Conservation (phyloP, 2,888 invertebrate species). For the Phlogophora meticulosa region DNA sequence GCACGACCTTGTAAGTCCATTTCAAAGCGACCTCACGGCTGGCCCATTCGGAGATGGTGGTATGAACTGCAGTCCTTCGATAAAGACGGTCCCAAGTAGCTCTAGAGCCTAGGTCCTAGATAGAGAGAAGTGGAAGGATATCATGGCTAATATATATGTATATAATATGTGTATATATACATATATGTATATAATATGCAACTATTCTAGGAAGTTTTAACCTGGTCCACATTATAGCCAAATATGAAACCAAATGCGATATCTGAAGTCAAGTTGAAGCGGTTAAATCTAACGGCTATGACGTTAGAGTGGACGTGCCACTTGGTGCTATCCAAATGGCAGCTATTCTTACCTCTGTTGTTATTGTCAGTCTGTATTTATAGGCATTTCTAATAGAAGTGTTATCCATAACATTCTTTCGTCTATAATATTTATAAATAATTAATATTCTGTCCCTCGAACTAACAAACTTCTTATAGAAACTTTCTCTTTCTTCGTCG, state of each 20-base stretch:
- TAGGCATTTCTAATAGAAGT: background rate
- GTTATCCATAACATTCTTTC: background rate
- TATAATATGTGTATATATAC: too few species aligned
- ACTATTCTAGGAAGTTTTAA: background rate
- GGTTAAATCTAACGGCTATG: background rate
- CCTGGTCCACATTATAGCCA: too few species aligned
- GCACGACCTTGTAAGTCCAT: too few species aligned
- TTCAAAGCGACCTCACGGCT: too few species aligned
- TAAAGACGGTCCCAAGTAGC: too few species aligned
- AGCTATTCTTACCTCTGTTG: too few species aligned
- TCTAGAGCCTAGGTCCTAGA: too few species aligned
- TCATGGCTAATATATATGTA: too few species aligned
- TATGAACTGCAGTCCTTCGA: too few species aligned
- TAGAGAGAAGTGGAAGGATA: too few species aligned
- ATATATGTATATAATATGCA: background rate
- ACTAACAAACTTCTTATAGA: conserved; percentile 29
- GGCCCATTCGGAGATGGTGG: too few species aligned
- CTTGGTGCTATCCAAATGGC: too few species aligned
- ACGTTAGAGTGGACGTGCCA: conserved; percentile 8
- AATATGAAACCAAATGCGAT: conserved; percentile 1
- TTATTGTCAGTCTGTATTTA: background rate
- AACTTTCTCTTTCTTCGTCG: conserved; percentile 12
- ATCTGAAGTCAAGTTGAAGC: conserved; percentile 19
- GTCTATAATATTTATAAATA: conserved; percentile 26
- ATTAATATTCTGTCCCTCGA: conserved; percentile 26